A percentile compares a stretch with the other conserved stretches of the same genome.
phyloP scores from a whole-genome alignment of 2,113 vertebrate genomes.

The Notothenia coriiceps region DNA sequence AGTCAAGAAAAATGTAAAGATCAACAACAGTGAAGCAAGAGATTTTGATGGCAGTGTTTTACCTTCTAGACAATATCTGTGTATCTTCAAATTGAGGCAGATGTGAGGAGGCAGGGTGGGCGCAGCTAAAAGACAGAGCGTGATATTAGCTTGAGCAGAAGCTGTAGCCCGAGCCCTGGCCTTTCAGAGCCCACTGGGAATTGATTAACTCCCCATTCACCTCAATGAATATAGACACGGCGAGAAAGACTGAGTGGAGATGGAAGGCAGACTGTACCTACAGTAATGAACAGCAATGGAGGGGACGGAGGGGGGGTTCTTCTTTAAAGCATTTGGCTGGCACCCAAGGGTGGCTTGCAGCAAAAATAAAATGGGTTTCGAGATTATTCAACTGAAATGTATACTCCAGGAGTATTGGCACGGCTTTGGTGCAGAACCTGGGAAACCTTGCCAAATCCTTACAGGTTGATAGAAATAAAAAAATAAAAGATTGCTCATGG shows the following conservation, averaged over 20 bases:
- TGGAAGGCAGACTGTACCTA: neutral
- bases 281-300: neutral
- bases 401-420: constrained; percentile 21
- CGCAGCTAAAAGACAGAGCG: constrained; percentile 58
- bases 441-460: constrained; percentile 28
- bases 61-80: neutral
- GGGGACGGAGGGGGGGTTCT: neutral
- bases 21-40: neutral
- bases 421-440: neutral
- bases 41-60: neutral
- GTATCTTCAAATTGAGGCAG: constrained; percentile 13
- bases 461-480: neutral
- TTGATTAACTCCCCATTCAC: constrained; percentile 58
- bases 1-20: neutral
- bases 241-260: constrained; percentile 22
- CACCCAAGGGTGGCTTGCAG: constrained; percentile 5
- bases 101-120: constrained; percentile 48
- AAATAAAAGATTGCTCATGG: constrained; percentile 1
- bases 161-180: constrained; percentile 41
- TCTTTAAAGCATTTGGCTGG: constrained; percentile 32
- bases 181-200: constrained; percentile 59
- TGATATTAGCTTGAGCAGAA: constrained; percentile 61
- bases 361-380: constrained; percentile 23
- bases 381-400: constrained; percentile 51
- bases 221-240: constrained; percentile 35